Conservation (phyloP, 2,113 vertebrate species). For the Felis chaus region DNA sequence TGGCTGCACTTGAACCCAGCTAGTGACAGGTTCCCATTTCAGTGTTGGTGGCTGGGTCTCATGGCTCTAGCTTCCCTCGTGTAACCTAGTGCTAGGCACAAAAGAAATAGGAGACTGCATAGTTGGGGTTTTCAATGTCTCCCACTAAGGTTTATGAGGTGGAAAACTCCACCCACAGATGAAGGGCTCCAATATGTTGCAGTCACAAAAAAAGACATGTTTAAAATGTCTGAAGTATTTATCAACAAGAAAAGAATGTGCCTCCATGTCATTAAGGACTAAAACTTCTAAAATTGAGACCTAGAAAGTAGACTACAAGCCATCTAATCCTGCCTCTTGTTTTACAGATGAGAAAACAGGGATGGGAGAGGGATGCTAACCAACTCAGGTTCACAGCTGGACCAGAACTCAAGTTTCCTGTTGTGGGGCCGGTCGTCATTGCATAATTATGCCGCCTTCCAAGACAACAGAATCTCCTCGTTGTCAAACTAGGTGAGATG, state of each 20-base stretch:
- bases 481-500: background rate
- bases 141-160: background rate
- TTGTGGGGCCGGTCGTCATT: background rate
- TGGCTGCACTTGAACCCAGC: background rate
- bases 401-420: background rate
- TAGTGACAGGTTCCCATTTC: background rate
- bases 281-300: background rate
- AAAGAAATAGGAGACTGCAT: background rate
- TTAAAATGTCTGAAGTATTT: background rate
- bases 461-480: background rate
- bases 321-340: background rate
- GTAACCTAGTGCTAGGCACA: background rate
- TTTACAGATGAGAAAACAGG: background rate
- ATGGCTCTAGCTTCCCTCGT: background rate
- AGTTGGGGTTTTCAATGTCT: background rate
- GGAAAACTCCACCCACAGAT: background rate
- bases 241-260: background rate
- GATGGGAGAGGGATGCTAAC: background rate
- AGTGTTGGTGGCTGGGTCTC: background rate
- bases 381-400: background rate
- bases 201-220: background rate
- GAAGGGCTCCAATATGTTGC: background rate
- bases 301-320: background rate
- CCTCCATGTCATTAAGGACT: background rate
- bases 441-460: background rate